Evolutionary conservation across 2,113 vertebrate genomes (phyloP), one percentile per base, ranked within the genome.

Genomic region (Zosterops japonicus): DNA sequence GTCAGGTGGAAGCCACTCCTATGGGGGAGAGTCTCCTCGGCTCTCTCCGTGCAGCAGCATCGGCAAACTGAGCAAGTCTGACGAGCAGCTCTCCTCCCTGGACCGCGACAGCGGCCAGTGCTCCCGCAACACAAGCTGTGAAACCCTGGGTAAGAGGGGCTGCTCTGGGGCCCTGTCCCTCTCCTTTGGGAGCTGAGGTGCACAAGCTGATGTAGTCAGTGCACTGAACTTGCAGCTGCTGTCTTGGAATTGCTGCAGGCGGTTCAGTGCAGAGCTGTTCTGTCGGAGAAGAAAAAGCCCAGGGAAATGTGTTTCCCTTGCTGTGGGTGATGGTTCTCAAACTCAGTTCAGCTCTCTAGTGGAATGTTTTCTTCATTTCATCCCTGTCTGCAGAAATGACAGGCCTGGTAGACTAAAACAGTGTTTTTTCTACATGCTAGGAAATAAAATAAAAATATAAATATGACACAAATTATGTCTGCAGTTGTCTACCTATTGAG

Each of bases 41-140:
- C 98, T 99, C 49, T 99, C 99, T 0, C 99, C 99, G 0, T 99
- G 99, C 98, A 99, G 98, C 97, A 99, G 99, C 98, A 99, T 99
- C 11, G 99, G 99, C 80, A 99, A 99, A 72, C 99, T 99, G 64
- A 99, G 99, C 98, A 99, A 99, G 95, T 99, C 99, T 0, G 99
- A 99, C 0, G 99, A 99, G 96, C 99, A 99, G 96, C 99, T 99
- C 77, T 99, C 99, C 5, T 99, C 99, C 1, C 98, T 99, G 98
- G 99, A 99, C 97, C 98, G 99, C 24, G 99, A 99, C 98, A 99
- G 99, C 0, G 99, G 99, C 8, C 99, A 99, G 97, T 99, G 99
- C 97, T 99, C 99, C 49, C 98, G 98, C 83, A 99, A 99, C 97
- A 99, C 99, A 97, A 99, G 99, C 98, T 99, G 99, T 97, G 99